Evolutionary conservation across 1,140 invertebrate genomes (phyloP).

Genomic region (Sycophaga agraensis): DNA sequence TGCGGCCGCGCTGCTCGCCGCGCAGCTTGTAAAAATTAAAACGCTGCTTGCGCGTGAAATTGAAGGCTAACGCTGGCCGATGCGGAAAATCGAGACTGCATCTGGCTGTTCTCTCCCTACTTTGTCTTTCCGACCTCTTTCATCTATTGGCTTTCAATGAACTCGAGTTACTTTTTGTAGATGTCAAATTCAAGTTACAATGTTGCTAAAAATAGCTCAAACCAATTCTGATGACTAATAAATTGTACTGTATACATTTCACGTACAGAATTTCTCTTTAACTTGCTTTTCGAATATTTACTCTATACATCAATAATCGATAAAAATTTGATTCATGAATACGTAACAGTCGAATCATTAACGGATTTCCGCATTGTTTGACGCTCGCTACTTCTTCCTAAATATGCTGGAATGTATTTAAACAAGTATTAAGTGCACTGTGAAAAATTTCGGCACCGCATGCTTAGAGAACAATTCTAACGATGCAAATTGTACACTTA

Average conservation of each 20-base stretch:
- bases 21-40: conserved; percentile 37
- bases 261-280: no score
- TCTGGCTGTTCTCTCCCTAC: background rate
- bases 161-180: no score
- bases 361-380: conserved; percentile 37
- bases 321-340: no score
- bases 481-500: no score
- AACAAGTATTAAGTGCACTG: conserved; percentile 38
- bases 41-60: conserved; percentile 43
- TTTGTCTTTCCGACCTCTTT: background rate
- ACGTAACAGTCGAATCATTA: no score
- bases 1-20: conserved; percentile 19
- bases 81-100: conserved; percentile 6
- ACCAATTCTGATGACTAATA: no score
- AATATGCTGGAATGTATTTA: conserved; percentile 43
- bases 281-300: no score
- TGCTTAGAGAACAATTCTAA: background rate
- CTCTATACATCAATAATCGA: no score
- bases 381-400: conserved; percentile 34
- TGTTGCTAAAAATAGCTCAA: no score
- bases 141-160: no score
- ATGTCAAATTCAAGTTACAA: no score
- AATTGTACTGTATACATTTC: no score
- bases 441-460: conserved; percentile 34
- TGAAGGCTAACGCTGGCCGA: conserved; percentile 22